Percentiles rank a stretch among this genome's conserved stretches.
Conservation (phyloP, 2,888 invertebrate species). For the Blastobasis lacticolella region DNA sequence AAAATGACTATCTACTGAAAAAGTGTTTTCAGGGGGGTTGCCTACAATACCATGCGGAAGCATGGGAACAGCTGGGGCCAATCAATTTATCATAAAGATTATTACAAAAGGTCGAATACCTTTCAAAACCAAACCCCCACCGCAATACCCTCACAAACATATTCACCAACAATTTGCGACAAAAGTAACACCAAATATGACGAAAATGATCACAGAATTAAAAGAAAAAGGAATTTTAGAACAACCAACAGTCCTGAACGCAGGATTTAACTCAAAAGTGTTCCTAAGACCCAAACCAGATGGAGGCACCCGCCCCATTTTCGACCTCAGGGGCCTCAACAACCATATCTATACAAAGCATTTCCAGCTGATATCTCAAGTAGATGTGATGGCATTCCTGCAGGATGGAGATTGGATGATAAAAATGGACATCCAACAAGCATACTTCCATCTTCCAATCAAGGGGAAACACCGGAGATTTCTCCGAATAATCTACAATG, state of each 20-base stretch:
- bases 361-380: neutral
- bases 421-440: slow-evolving; percentile 1
- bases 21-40: neutral
- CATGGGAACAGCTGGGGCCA: neutral
- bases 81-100: slow-evolving; percentile 2
- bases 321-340: neutral
- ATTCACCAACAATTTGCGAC: neutral
- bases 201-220: no score
- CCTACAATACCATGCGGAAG: neutral
- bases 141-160: neutral
- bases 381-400: neutral
- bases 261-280: no score
- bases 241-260: no score
- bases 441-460: slow-evolving; percentile 4
- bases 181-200: neutral
- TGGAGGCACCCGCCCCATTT: neutral
- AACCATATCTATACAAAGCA: neutral
- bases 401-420: slow-evolving; percentile 1
- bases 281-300: slow-evolving; percentile 2
- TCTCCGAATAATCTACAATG: slow-evolving; percentile 4
- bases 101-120: slow-evolving; percentile 3
- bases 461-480: slow-evolving; percentile 1
- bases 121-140: slow-evolving; percentile 2
- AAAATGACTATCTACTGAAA: neutral
- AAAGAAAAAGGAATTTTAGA: no score